A percentile compares a stretch with the other conserved stretches of the same genome.
Conservation (phyloP, 2,113 vertebrate genomes). For the Hippocampus mohnikei region DNA sequence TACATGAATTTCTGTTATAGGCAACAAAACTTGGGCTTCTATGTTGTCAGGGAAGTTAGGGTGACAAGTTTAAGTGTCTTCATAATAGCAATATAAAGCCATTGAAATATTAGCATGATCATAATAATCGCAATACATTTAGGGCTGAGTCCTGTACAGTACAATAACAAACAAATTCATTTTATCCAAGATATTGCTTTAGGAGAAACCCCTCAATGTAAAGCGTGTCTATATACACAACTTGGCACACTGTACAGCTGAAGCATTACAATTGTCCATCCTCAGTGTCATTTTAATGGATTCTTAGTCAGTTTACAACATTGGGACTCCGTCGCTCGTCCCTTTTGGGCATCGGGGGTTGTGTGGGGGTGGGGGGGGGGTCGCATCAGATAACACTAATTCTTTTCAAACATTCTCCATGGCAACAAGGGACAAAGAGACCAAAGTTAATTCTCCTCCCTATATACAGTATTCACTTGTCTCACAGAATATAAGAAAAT, state of each 20-base stretch:
- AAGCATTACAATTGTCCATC: conserved; percentile 36
- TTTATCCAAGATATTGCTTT: conserved; percentile 80
- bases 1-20: conserved; percentile 65
- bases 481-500: conserved; percentile 71
- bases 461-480: conserved; percentile 58
- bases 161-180: conserved; percentile 78
- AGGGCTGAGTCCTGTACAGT: conserved; percentile 80
- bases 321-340: conserved; percentile 54
- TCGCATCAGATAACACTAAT: conserved; percentile 66
- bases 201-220: conserved; percentile 75
- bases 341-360: conserved; percentile 56
- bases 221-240: conserved; percentile 76
- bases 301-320: conserved; percentile 54
- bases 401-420: conserved; percentile 70
- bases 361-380: conserved; percentile 43
- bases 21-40: conserved; percentile 61
- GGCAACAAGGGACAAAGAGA: conserved; percentile 63
- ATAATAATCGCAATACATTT: conserved; percentile 78
- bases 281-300: conserved; percentile 39
- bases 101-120: conserved; percentile 70
- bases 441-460: conserved; percentile 44
- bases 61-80: conserved; percentile 70
- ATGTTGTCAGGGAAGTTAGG: conserved; percentile 53
- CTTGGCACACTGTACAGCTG: conserved; percentile 81
- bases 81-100: conserved; percentile 75